phyloP scores from a whole-genome alignment of 2,797 vertebrate genomes.

The Echeneis naucrates region DNA sequence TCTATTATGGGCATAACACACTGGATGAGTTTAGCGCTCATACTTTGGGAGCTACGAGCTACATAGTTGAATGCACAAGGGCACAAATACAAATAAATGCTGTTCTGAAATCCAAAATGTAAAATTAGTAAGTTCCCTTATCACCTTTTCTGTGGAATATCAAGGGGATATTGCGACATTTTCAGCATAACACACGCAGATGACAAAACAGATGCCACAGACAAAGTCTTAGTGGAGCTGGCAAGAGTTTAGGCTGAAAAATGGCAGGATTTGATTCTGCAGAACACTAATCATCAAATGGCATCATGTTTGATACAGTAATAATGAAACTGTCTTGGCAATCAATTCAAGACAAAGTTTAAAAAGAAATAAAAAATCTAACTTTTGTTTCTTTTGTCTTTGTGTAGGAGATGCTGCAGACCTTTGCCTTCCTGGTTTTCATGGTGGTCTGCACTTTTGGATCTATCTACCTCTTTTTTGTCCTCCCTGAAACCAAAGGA shows the following conservation, averaged over 20 bases:
- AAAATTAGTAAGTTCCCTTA: background rate
- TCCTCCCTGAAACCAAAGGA: conserved; percentile 97
- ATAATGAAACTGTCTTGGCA: background rate
- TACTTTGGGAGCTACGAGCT: conserved; percentile 18
- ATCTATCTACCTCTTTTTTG: conserved; percentile 85
- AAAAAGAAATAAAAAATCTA: background rate
- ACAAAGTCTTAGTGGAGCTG: conserved; percentile 22
- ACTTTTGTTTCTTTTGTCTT: conserved; percentile 46
- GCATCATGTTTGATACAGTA: background rate
- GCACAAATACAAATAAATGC: conserved; percentile 1
- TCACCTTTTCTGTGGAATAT: conserved; percentile 13
- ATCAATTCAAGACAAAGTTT: conserved; percentile 6
- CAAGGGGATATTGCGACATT: background rate
- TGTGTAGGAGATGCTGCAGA: conserved; percentile 85
- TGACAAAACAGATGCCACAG: conserved; percentile 47
- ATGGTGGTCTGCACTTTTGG: conserved; percentile 85
- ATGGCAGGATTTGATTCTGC: conserved; percentile 29
- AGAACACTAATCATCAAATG: conserved; percentile 21
- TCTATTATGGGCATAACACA: conserved; percentile 71
- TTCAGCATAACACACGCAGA: conserved; percentile 30
- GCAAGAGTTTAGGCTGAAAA: conserved; percentile 30
- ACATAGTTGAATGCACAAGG: conserved; percentile 13
- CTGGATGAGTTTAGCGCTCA: conserved; percentile 61
- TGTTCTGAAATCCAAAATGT: conserved; percentile 20
- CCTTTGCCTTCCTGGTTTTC: conserved; percentile 93